These are phyloP conservation scores for Habroteleia sp. DNA, from an alignment of 2,888 invertebrate genomes.

Conservation along the genomic window DNA sequence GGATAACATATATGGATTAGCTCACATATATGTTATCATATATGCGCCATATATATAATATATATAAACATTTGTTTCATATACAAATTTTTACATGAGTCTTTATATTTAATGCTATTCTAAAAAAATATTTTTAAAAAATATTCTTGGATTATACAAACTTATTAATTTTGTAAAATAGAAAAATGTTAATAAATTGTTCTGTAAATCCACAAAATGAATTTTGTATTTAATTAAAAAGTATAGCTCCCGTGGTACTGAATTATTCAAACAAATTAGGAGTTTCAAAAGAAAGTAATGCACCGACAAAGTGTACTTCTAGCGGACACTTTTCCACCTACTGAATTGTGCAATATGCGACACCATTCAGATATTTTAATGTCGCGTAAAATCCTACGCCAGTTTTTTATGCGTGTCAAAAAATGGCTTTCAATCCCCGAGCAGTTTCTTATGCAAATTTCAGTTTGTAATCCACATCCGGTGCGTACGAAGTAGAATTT, in stretches of 20 bases:
- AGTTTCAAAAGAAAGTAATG: slow-evolving; percentile 45
- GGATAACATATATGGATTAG: no score
- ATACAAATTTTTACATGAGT: no score
- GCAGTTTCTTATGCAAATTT: slow-evolving; percentile 51
- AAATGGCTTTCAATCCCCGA: slow-evolving; percentile 16
- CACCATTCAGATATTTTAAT: slow-evolving; percentile 31
- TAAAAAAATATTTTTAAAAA: no score
- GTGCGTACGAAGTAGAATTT: slow-evolving; percentile 1
- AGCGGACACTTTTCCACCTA: slow-evolving; percentile 48
- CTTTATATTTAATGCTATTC: no score
- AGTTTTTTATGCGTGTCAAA: slow-evolving; percentile 38
- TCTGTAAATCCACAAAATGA: no score
- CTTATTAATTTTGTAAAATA: no score
- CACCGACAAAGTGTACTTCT: slow-evolving; percentile 19
- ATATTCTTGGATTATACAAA: no score
- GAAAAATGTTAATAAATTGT: no score
- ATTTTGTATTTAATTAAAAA: slow-evolving; percentile 28
- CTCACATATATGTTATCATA: no score
- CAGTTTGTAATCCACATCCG: slow-evolving; percentile 21
- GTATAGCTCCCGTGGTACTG: slow-evolving; percentile 10
- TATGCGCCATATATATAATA: no score
- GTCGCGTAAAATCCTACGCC: slow-evolving; percentile 50
- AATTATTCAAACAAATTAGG: slow-evolving; percentile 47
- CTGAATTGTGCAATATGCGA: slow-evolving; percentile 40
- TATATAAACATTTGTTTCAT: no score